A percentile compares a stretch with the other conserved stretches of the same genome.
phyloP scores from a whole-genome alignment of 2,797 vertebrate genomes.

The Anas georgica region DNA sequence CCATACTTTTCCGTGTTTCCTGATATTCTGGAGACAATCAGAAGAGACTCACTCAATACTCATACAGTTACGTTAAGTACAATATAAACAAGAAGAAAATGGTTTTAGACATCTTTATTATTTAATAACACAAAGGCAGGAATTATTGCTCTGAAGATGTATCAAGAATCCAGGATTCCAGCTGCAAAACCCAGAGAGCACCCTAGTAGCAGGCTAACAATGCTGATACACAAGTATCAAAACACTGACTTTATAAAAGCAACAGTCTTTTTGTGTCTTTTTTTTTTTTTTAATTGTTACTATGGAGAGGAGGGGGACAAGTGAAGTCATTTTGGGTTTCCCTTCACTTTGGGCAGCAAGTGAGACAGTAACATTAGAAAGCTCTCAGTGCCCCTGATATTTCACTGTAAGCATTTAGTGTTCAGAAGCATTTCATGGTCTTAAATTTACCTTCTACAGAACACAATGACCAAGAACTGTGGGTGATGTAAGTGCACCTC shows the following conservation, averaged over 20 bases:
- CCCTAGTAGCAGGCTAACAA: neutral
- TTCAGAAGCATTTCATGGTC: neutral
- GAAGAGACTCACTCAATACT: neutral
- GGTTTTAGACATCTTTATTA: slow-evolving; percentile 65
- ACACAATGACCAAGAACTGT: neutral
- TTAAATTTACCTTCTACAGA: neutral
- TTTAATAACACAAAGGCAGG: slow-evolving; percentile 45
- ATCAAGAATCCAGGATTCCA: slow-evolving; percentile 26
- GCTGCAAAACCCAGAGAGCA: slow-evolving; percentile 2
- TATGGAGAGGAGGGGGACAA: no score
- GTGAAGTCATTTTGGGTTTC: neutral
- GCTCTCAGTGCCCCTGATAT: neutral
- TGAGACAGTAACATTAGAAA: neutral
- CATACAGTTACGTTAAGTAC: slow-evolving; percentile 15
- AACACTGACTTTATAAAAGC: neutral
- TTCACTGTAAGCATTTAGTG: neutral
- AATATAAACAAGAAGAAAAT: slow-evolving; percentile 67
- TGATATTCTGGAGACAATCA: neutral
- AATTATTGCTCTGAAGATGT: slow-evolving; percentile 11
- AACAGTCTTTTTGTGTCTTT: neutral
- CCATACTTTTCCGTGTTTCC: neutral
- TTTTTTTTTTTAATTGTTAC: neutral
- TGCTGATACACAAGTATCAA: neutral
- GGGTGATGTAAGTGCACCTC: neutral
- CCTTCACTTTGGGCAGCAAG: neutral